Percentiles rank a stretch among this genome's conserved stretches.
These are phyloP conservation scores for Melieria picta DNA, from an alignment of 2,888 invertebrate species.

Conservation along the genomic window DNA sequence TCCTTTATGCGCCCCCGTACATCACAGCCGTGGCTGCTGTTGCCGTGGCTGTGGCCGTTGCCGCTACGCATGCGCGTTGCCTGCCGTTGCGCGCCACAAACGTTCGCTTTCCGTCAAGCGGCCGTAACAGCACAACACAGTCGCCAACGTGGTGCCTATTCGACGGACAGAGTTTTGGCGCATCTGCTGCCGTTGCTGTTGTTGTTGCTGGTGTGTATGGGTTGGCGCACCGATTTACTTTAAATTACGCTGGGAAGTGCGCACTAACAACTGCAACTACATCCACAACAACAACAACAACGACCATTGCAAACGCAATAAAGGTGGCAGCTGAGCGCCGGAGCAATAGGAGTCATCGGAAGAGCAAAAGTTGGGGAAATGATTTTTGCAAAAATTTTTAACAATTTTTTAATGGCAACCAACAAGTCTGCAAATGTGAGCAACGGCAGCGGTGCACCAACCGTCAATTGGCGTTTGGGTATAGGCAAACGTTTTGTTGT, in stretches of 20 bases:
- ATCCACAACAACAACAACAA: constrained; percentile 22
- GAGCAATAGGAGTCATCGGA: too few relatives aligned
- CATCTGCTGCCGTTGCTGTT: not conserved
- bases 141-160: too few relatives aligned
- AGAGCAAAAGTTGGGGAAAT: not conserved
- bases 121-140: too few relatives aligned
- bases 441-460: not conserved
- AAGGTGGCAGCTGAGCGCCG: too few relatives aligned
- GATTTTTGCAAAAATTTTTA: constrained; percentile 4
- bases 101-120: too few relatives aligned
- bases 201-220: constrained; percentile 14
- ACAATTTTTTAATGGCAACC: not conserved
- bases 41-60: not conserved
- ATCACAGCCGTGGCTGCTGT: not conserved
- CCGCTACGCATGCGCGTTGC: too few relatives aligned
- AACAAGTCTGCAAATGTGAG: not conserved
- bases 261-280: constrained; percentile 20
- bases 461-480: not conserved
- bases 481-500: not conserved
- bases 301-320: not conserved
- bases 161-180: too few relatives aligned
- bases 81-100: too few relatives aligned
- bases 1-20: not conserved
- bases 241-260: constrained; percentile 60
- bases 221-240: constrained; percentile 60